phyloP scores from a whole-genome alignment of 1,140 invertebrate genomes.

The Heliothis virescens region DNA sequence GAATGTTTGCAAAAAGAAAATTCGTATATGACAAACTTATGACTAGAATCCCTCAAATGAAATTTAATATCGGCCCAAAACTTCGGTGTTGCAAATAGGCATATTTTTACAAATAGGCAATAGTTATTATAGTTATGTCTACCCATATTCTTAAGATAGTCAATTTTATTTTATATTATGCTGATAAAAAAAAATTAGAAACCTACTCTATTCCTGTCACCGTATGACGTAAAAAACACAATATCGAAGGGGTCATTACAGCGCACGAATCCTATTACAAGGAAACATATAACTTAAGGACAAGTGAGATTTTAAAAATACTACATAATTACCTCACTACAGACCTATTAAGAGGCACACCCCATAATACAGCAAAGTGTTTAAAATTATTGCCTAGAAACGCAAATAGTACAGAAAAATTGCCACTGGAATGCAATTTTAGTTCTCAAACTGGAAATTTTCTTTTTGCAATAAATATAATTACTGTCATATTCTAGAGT shows the following conservation, averaged over 20 bases:
- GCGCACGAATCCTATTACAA: constrained; percentile 6
- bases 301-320: constrained; percentile 47
- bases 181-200: not conserved
- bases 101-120: too few relatives aligned
- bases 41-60: too few relatives aligned
- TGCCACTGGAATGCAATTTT: constrained; percentile 13
- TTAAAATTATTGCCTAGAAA: constrained; percentile 48
- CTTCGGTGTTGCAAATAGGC: too few relatives aligned
- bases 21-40: too few relatives aligned
- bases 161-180: too few relatives aligned
- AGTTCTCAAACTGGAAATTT: constrained; percentile 36
- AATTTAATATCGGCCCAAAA: too few relatives aligned
- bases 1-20: too few relatives aligned
- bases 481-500: constrained; percentile 45
- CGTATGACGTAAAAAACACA: not conserved
- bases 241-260: constrained; percentile 4
- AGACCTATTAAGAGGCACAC: constrained; percentile 35
- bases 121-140: too few relatives aligned
- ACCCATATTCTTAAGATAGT: too few relatives aligned
- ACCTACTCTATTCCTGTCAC: not conserved
- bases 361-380: constrained; percentile 36
- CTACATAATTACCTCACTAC: constrained; percentile 36
- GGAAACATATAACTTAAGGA: constrained; percentile 5
- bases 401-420: constrained; percentile 41
- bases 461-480: constrained; percentile 44